Evolutionary conservation across 1,140 invertebrate species (phyloP), one percentile per base, ranked within the genome.

Genomic region (Diorhabda carinulata): DNA sequence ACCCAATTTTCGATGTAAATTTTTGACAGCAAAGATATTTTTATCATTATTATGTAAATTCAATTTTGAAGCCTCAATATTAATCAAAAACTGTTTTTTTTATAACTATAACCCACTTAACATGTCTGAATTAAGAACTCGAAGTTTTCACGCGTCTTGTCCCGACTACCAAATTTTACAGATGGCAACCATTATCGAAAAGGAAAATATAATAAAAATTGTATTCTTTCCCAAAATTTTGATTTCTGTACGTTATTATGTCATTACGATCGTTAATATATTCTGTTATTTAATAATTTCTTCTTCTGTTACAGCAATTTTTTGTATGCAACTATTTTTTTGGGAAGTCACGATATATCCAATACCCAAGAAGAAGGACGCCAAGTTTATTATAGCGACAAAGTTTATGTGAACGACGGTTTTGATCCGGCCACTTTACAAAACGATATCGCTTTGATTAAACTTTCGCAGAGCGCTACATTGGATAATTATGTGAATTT

Each of bases 381-480:
- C 45, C 61, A 67, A 66, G 25, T 45, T 47, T 62, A 64, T 57
- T 57, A 25, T 6, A 52, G 67, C 0, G 47, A 43, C 2, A 66
- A 4, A 3, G 71, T 64, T 42, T 43, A 47, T 7, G 47, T 64
- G 5, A 69, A 73, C 61, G 61, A 67, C 3, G 4, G 60, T 42
- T 73, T 67, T 67, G 60, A 71, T 43, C 4, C 4, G 3, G 61
- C 3, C 7, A 57, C 64, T 5, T 47, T 66, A 0, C 63, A 41
- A 9, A 69, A 67, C 59, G 72, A 73, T 25, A 45, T 73, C 5
- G 72, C 69, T 57, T 44, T 73, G 42, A 40, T 73, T 25, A 60
- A 69, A 57, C 43, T 73, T 2, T 43, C 40, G 6, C 5, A 9
- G 8, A 61, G 68, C 25, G 67, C 58, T 8, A 64, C 43, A 4